These are phyloP conservation scores for Mongoloraphidia duomilia DNA, from an alignment of 2,888 invertebrate genomes.

Conservation along the genomic window DNA sequence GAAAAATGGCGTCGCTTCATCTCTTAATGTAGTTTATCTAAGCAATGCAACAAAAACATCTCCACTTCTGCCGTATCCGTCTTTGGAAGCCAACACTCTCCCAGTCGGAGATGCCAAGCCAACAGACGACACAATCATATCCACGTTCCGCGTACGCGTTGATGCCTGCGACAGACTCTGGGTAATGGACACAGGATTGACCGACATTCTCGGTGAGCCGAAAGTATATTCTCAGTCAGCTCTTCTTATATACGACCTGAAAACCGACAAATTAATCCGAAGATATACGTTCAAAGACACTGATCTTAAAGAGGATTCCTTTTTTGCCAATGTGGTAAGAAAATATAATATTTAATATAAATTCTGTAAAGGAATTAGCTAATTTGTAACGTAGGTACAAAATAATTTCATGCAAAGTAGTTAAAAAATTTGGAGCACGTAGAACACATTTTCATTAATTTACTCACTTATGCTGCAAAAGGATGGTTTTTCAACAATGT, in stretches of 20 bases:
- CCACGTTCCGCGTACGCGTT: slow-evolving; percentile 56
- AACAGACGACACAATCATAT: slow-evolving; percentile 45
- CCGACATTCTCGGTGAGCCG: slow-evolving; percentile 53
- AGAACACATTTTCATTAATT: too few species aligned
- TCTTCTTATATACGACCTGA: slow-evolving; percentile 57
- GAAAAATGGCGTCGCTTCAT: slow-evolving; percentile 54
- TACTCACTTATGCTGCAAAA: too few species aligned
- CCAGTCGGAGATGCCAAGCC: slow-evolving; percentile 32
- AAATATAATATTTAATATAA: not conserved
- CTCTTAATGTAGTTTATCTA: slow-evolving; percentile 50
- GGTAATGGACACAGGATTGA: slow-evolving; percentile 67
- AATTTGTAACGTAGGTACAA: too few species aligned
- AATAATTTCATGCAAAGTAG: too few species aligned
- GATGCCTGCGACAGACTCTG: slow-evolving; percentile 69
- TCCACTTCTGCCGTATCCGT: slow-evolving; percentile 58
- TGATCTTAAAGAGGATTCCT: slow-evolving; percentile 57
- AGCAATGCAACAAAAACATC: slow-evolving; percentile 45
- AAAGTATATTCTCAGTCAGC: slow-evolving; percentile 48
- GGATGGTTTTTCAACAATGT: too few species aligned
- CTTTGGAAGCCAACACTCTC: slow-evolving; percentile 63
- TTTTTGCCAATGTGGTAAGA: slow-evolving; percentile 69
- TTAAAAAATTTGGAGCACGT: too few species aligned
- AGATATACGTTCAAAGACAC: slow-evolving; percentile 50
- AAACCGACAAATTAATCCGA: slow-evolving; percentile 55
- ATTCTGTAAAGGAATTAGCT: too few species aligned